Conservation (phyloP, 2,113 vertebrate genomes). For the Osmerus eperlanus region DNA sequence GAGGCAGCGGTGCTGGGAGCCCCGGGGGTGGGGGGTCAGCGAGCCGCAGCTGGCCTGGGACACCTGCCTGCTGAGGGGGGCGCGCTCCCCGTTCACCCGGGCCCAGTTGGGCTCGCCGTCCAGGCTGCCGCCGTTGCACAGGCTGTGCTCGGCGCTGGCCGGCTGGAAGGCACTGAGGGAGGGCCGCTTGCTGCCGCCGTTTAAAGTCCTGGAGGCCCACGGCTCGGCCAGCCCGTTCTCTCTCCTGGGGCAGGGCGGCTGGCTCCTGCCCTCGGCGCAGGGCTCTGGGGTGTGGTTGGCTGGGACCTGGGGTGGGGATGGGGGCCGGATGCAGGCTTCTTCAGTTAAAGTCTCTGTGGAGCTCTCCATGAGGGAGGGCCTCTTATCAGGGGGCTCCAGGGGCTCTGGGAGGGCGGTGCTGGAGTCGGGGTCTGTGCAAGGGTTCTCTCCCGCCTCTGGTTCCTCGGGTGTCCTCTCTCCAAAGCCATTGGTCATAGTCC, state of each 20-base stretch:
- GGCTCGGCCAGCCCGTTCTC: constrained; percentile 62
- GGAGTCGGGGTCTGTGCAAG: constrained; percentile 31
- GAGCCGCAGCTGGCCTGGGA: constrained; percentile 80
- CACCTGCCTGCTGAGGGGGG: constrained; percentile 81
- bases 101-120: constrained; percentile 61
- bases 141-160: constrained; percentile 67
- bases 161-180: constrained; percentile 84
- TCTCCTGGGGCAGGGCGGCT: constrained; percentile 43
- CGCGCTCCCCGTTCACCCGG: constrained; percentile 75
- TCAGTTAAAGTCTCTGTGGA: constrained; percentile 86
- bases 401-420: constrained; percentile 49
- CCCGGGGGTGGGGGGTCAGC: constrained; percentile 70
- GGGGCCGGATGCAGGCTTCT: constrained; percentile 65
- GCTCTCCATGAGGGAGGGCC: constrained; percentile 75
- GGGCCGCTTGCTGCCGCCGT: constrained; percentile 56
- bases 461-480: constrained; percentile 33
- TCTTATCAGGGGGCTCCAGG: constrained; percentile 59
- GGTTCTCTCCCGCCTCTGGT: constrained; percentile 40
- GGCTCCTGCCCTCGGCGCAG: constrained; percentile 34
- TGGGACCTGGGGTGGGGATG: constrained; percentile 37
- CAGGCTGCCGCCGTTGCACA: constrained; percentile 77
- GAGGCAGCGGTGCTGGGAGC: constrained; percentile 80
- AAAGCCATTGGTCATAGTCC: constrained; percentile 63
- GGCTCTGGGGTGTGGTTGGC: constrained; percentile 10
- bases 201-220: constrained; percentile 75